Evolutionary conservation across 2,888 invertebrate genomes (phyloP), one percentile per base, ranked within the genome.

Genomic region (Nysson spinosus): DNA sequence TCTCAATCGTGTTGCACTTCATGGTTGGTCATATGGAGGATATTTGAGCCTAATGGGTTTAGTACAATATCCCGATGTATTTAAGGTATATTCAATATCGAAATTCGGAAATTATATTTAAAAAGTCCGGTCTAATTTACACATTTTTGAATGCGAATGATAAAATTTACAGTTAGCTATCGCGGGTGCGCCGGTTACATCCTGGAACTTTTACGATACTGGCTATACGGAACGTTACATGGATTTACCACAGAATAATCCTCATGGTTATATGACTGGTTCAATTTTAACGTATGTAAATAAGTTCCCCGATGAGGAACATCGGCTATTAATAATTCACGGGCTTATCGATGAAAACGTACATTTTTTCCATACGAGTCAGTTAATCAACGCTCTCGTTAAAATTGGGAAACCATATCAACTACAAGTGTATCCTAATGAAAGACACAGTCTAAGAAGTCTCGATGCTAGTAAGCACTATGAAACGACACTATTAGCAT

Each of bases 1-100:
- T 85, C 91, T 97, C 90, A 91, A 91, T 74, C 90, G 99, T 40
- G 93, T 99, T 9, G 98, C 96, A 0, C 96, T 99, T 77, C 97
- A 97, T 85, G 99, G 99, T 0, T 99, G 99, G 98, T 98, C 98
- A 35, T 99, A 99, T 84, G 99, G 99, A 34, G 99, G 99, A 20
- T 99, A 99, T 89, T 90, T 99, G 28, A 96, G 98, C 63, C 91
- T 99, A 20, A 95, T 98, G 92, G 98, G 96, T 0, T 89, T 99
- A 37, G 95, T 96, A 62, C 96, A 97, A 70, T 92, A 96, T 83
- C 96, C 98, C 0, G 93, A 97, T 80, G 90, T 97, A 66, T 99
- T 98, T 89, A 97, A 97, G 90, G 94, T 96, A 81, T 12, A 17
- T 19, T 17, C 37, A 9, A 1, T 16, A 3, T 19, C 3, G n/a